Percentiles rank a stretch among this genome's conserved stretches.
These are phyloP conservation scores for Pipistrellus pipistrellus DNA, from an alignment of 2,797 vertebrate genomes.

Conservation along the genomic window DNA sequence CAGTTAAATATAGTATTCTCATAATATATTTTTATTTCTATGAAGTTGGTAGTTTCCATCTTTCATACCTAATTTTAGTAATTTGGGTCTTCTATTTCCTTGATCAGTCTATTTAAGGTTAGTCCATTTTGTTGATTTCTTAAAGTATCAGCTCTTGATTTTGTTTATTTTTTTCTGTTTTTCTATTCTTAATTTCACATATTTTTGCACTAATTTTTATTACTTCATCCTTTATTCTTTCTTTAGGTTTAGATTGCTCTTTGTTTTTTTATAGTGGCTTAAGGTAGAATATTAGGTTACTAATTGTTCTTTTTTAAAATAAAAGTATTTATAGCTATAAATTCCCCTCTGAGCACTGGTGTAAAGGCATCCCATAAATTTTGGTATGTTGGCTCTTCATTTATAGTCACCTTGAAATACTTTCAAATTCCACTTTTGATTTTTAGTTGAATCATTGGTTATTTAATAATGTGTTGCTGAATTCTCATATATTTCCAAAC, in stretches of 20 bases:
- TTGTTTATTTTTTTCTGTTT: slow-evolving; percentile 1
- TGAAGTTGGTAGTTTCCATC: not conserved
- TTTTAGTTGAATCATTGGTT: not conserved
- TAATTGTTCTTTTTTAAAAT: not conserved
- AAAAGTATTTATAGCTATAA: not conserved
- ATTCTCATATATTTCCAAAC: slow-evolving; percentile 8
- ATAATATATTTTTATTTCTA: not conserved
- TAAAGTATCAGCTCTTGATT: not conserved
- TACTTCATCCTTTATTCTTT: not conserved
- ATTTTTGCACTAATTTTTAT: not conserved
- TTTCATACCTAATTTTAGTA: slow-evolving; percentile 6
- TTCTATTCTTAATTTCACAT: not conserved
- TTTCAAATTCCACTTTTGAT: slow-evolving; percentile 14
- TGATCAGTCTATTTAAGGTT: not conserved
- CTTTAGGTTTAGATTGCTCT: not conserved
- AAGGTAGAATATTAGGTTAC: not conserved
- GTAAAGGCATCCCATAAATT: not conserved
- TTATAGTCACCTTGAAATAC: not conserved
- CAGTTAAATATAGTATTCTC: not conserved
- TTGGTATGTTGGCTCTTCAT: not conserved
- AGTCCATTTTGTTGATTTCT: slow-evolving; percentile 24
- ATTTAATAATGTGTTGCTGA: not conserved
- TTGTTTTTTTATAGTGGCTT: not conserved
- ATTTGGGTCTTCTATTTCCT: not conserved
- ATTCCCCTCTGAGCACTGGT: not conserved